Percentiles rank a stretch among this genome's conserved stretches.
Conservation (phyloP, 2,113 vertebrate species). For the Malurus alboscapulatus region DNA sequence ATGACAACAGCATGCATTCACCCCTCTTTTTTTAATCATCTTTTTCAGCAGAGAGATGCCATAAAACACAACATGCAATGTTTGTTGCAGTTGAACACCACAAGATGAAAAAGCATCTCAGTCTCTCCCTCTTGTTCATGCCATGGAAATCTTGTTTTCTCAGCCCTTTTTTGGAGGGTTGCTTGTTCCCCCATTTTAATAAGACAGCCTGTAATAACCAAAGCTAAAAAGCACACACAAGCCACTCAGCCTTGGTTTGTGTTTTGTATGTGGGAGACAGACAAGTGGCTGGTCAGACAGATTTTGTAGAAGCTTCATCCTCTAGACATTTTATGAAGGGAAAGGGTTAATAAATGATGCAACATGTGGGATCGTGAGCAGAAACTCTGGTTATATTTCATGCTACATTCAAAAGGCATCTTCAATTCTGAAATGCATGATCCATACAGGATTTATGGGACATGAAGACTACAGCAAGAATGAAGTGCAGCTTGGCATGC, state of each 20-base stretch:
- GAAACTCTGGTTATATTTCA: background rate
- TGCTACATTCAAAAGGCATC: background rate
- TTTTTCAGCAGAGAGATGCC: background rate
- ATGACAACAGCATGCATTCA: background rate
- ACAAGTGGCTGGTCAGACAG: background rate
- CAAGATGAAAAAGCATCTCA: background rate
- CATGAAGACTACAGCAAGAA: background rate
- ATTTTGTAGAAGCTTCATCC: background rate
- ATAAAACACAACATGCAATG: background rate
- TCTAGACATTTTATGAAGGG: background rate
- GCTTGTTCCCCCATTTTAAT: background rate
- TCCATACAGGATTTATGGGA: background rate
- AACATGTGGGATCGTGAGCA: background rate
- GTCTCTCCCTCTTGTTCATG: background rate
- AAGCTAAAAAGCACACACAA: background rate
- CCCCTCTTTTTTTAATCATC: slow-evolving; percentile 1
- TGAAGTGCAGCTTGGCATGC: background rate
- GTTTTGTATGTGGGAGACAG: background rate
- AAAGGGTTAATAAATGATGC: background rate
- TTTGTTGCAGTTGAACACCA: background rate
- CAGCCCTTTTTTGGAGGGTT: background rate
- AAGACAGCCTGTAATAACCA: background rate
- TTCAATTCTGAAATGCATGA: background rate
- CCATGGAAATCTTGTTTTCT: background rate
- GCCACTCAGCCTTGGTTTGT: background rate